Evolutionary conservation across 1,140 invertebrate species (phyloP).

Genomic region (Orchestia grillus): DNA sequence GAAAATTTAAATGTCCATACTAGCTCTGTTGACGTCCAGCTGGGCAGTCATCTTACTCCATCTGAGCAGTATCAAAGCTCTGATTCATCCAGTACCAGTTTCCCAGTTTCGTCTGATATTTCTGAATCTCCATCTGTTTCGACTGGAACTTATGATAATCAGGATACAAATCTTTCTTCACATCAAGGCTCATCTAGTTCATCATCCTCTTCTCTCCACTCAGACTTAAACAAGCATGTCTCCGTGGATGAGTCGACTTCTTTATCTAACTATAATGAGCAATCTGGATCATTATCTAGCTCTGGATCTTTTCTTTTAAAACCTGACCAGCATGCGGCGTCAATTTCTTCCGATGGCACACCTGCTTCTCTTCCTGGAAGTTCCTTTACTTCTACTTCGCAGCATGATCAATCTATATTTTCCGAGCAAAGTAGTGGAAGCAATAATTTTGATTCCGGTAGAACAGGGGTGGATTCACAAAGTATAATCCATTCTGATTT

Average conservation of each 20-base stretch:
- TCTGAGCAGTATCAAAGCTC: neutral
- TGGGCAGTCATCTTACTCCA: neutral
- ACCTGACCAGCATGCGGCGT: neutral
- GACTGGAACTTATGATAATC: neutral
- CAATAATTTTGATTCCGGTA: neutral
- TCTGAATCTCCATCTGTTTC: neutral
- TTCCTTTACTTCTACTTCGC: neutral
- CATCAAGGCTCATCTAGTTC: neutral
- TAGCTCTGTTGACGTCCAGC: neutral
- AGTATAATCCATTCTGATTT: neutral
- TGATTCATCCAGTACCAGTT: neutral
- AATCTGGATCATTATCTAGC: neutral
- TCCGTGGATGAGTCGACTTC: neutral
- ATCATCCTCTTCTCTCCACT: neutral
- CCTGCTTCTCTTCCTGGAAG: neutral
- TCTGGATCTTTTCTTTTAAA: constrained; percentile 26
- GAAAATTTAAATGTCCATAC: neutral
- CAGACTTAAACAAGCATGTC: neutral
- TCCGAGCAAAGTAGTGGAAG: neutral
- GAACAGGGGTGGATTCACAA: neutral
- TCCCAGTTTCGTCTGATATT: neutral
- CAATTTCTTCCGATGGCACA: neutral
- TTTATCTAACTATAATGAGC: neutral
- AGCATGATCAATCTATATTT: neutral
- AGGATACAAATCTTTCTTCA: neutral